phyloP scores from a whole-genome alignment of 92 coral and sea anemone genomes.

The Chrysogorgia sp. region DNA sequence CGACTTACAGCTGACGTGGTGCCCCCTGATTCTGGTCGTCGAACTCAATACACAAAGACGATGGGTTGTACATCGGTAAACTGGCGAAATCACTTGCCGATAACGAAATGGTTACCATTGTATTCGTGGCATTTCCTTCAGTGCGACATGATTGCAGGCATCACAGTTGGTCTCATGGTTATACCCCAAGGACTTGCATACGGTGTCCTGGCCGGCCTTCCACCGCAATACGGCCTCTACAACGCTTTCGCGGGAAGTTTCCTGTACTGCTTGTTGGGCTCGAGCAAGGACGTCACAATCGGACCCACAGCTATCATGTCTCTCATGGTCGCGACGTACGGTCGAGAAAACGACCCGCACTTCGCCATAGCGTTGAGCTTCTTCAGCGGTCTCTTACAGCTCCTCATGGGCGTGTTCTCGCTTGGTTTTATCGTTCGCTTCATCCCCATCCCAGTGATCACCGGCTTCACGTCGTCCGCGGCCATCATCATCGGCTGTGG shows the following conservation, averaged over 20 bases:
- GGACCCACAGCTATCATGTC: conserved; percentile 99
- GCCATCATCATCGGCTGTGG: conserved; percentile 90
- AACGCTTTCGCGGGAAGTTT: conserved; percentile 97
- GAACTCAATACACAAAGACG: too few relatives aligned
- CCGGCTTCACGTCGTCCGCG: conserved; percentile 95
- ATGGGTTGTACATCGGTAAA: conserved; percentile 27
- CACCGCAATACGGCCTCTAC: conserved; percentile 90
- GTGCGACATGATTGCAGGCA: conserved; percentile 92
- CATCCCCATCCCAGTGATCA: conserved; percentile 87
- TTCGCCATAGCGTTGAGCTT: conserved; percentile 78
- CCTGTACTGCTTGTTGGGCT: conserved; percentile 87
- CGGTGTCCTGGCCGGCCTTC: conserved; percentile 88
- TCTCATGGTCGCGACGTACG: conserved; percentile 90
- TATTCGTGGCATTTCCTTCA: conserved; percentile 73
- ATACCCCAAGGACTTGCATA: conserved; percentile 98
- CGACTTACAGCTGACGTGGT: neutral
- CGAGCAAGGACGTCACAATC: conserved; percentile 91
- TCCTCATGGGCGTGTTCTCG: conserved; percentile 86
- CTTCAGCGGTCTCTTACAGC: conserved; percentile 76
- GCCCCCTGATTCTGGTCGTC: neutral
- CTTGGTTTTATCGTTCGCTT: conserved; percentile 92
- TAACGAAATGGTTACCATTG: conserved; percentile 75
- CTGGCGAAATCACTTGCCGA: conserved; percentile 77
- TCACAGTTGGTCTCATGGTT: conserved; percentile 94
- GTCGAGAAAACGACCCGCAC: conserved; percentile 76